Evolutionary conservation across 2,113 vertebrate genomes (phyloP), one percentile per base, ranked within the genome.

Genomic region (Ornithorhynchus anatinus): DNA sequence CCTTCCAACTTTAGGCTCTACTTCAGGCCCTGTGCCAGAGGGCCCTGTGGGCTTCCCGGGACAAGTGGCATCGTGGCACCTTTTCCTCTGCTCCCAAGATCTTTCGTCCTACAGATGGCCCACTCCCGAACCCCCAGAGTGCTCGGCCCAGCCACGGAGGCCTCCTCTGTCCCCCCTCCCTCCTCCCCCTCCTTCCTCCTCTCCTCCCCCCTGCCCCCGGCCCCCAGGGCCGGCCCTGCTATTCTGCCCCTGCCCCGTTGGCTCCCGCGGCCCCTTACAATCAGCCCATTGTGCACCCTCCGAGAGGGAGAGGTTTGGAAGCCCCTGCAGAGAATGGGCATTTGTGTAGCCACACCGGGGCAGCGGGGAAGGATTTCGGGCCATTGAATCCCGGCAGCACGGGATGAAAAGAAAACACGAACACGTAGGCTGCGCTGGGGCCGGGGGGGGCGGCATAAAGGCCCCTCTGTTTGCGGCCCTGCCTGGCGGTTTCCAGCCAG

Each of bases 271-370:
- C 79, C 74, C 80, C 56, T 25, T 62, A 86, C 92, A 94, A 92
- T 90, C 38, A 0, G 14, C 42, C 54, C 84, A 87, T 93, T 94
- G 93, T 94, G 75, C 72, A 80, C 74, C 57, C 44, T 3, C 63
- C 38, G 25, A 11, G 29, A 35, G 40, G 27, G 5, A 3, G 77
- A 8, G 43, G 40, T 68, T 0, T 2, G 19, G 75, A 78, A 88
- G 84, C 80, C 71, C 85, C 79, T 3, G 13, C 4, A 27, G 81
- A 80, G 76, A 88, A 86, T 50, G 75, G 48, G 60, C 44, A 54
- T 65, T 84, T 80, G 78, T 89, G 76, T 75, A 20, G 23, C 75
- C 38, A 37, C 48, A 5, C 73, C 68, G 60, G 59, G 57, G 62
- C 64, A 14, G 42, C 67, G 67, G 84, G 63, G 69, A 27, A 0